A percentile compares a stretch with the other conserved stretches of the same genome.
Conservation (phyloP, 2,888 invertebrate species). For the Cerastis rubricosa region DNA sequence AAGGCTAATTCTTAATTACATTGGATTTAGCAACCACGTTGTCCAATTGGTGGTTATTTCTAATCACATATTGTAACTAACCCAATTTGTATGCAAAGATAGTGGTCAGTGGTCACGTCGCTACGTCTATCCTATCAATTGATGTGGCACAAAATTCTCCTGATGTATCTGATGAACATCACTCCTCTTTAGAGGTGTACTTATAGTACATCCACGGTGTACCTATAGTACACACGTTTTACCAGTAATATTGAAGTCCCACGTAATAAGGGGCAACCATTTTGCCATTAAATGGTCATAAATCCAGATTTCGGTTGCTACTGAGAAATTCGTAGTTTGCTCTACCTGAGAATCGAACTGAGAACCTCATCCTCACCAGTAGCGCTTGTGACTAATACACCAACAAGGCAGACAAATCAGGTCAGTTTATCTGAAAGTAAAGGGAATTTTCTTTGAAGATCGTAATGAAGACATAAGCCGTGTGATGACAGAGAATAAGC, state of each 20-base stretch:
- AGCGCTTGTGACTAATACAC: neutral
- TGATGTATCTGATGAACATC: neutral
- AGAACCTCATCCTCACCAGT: neutral
- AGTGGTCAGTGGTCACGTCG: conserved; percentile 32
- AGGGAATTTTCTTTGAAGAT: neutral
- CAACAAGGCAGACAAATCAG: neutral
- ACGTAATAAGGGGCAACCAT: no score
- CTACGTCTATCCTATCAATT: conserved; percentile 8
- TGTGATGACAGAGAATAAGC: neutral
- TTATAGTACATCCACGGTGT: no score
- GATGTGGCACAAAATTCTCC: conserved; percentile 8
- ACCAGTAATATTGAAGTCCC: no score
- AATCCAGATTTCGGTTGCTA: no score
- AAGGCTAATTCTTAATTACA: conserved; percentile 42
- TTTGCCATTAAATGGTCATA: no score
- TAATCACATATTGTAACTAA: conserved; percentile 45
- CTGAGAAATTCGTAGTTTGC: no score
- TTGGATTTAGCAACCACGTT: conserved; percentile 40
- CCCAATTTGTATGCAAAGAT: conserved; percentile 46
- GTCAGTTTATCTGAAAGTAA: neutral
- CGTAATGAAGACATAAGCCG: neutral
- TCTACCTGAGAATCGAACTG: neutral
- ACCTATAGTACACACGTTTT: neutral
- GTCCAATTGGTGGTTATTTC: conserved; percentile 46
- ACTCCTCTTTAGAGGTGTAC: neutral